Evolutionary conservation across 2,888 invertebrate species (phyloP).

Genomic region (Scrobipalpa atriplicella): DNA sequence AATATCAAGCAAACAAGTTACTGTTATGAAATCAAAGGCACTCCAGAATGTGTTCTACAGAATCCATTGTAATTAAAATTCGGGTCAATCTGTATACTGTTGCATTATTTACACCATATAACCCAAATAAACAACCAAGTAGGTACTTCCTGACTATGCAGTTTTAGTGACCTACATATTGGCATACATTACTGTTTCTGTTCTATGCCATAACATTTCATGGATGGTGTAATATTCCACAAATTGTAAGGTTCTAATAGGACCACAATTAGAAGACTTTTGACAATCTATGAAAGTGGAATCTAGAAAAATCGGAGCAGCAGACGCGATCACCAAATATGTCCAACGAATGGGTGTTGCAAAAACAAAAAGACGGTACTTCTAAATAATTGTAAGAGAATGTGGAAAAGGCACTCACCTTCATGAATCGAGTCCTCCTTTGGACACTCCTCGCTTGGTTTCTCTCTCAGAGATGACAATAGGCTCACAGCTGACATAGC

Average conservation of each 20-base stretch:
- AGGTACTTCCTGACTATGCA: conserved; percentile 34
- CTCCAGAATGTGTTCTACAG: neutral
- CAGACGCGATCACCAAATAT: neutral
- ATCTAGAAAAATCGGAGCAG: conserved; percentile 19
- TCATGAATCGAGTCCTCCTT: conserved; percentile 71
- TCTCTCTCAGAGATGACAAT: conserved; percentile 78
- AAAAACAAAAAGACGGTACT: conserved; percentile 8
- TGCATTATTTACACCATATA: conserved; percentile 28
- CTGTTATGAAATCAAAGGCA: neutral
- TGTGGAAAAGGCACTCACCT: conserved; percentile 54
- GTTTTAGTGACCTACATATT: conserved; percentile 35
- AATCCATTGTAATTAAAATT: neutral
- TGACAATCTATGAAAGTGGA: neutral
- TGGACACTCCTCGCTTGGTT: conserved; percentile 71
- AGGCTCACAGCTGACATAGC: conserved; percentile 82
- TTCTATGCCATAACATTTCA: conserved; percentile 4
- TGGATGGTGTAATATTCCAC: neutral
- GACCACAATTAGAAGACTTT: conserved; percentile 19
- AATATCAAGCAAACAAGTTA: neutral
- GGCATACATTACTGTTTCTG: neutral
- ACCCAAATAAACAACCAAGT: conserved; percentile 28
- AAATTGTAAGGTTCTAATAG: neutral
- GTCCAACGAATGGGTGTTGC: neutral
- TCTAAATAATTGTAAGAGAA: conserved; percentile 8
- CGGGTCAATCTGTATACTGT: neutral